phyloP scores from a whole-genome alignment of 1,140 invertebrate genomes.

The Nephila pilipes region DNA sequence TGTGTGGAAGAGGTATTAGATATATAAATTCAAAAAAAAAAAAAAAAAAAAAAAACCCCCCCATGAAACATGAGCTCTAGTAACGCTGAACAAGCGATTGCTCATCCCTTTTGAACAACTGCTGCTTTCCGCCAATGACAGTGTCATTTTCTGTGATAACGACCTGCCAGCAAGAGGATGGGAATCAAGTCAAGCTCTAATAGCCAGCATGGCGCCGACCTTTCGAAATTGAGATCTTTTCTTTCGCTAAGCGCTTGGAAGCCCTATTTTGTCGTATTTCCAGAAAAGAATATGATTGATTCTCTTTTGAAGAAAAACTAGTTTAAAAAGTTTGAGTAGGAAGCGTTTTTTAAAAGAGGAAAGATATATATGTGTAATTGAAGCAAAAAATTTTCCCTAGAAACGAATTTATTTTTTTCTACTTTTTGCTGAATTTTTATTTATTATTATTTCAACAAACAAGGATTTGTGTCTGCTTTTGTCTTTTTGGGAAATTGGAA shows the following conservation, averaged over 20 bases:
- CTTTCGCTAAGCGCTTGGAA: neutral
- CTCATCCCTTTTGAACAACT: constrained; percentile 51
- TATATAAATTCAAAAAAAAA: too few species aligned
- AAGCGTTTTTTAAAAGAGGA: neutral
- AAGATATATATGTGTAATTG: too few species aligned
- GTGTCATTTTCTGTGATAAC: constrained; percentile 44
- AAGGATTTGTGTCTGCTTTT: too few species aligned
- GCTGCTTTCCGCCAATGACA: constrained; percentile 63
- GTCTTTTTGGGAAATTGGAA: too few species aligned
- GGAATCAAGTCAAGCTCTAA: constrained; percentile 53
- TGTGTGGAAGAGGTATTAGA: too few species aligned
- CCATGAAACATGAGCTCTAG: constrained; percentile 70
- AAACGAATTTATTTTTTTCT: too few species aligned
- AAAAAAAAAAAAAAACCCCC: too few species aligned
- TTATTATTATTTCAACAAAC: too few species aligned
- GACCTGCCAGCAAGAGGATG: constrained; percentile 61
- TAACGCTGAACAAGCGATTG: constrained; percentile 20
- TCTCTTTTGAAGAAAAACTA: neutral
- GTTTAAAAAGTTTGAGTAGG: neutral
- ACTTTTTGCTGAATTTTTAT: too few species aligned
- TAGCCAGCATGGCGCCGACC: constrained; percentile 44
- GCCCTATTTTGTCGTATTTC: constrained; percentile 10
- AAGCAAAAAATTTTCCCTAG: too few species aligned
- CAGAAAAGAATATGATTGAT: constrained; percentile 46
- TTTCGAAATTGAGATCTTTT: constrained; percentile 4